Base-by-base conservation (phyloP, 2,113 vertebrate species). In the Macquaria ambigua region DNA sequence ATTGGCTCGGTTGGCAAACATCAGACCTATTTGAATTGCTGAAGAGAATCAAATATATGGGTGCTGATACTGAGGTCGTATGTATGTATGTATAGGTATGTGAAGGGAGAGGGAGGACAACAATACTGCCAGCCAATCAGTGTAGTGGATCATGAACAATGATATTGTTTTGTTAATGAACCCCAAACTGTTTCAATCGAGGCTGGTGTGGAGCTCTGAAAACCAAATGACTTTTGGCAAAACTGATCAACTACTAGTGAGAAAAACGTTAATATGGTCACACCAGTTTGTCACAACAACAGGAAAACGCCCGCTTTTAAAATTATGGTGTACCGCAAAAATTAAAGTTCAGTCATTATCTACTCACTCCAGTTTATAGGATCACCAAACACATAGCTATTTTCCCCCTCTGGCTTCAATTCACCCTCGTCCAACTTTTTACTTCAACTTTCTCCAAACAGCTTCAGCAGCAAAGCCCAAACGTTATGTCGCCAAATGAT, bases 361-460 rank as follows among this genome's bases (percentile, higher is more conserved):
- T 9, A 46, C 3, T 43, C 11, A 16, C 6, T n/a, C 11, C 21
- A 43, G 6, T 46, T 68, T 46, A 67, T 15, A 14, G 21, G 21
- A 39, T 39, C 63, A 43, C 21, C 18, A 14, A 67, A 25, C 39
- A 43, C 63, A 53, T 53, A 53, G 2, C 50, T 18, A 21, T 46
- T 16, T 5, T 6, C 8, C 23, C 21, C 21, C 11, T 56, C 23
- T 1, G 1, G 55, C 23, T 56, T 23, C 10, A 25, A 12, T 56
- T 25, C 55, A 56, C 9, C 23, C 55, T 48, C 48, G 46, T 31
- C 67, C 48, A 56, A 46, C 39, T 23, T 74, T 59, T 74, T 18
- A 46, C 1, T 9, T n/a, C 34, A 64, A 64, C 46, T 67, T 78
- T 68, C 50, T 46, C 52, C 25, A 43, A 78, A 67, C 50, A 41